Evolutionary conservation across 1,140 invertebrate species (phyloP), one percentile per base, ranked within the genome.

Genomic region (Cryptotermes secundus): DNA sequence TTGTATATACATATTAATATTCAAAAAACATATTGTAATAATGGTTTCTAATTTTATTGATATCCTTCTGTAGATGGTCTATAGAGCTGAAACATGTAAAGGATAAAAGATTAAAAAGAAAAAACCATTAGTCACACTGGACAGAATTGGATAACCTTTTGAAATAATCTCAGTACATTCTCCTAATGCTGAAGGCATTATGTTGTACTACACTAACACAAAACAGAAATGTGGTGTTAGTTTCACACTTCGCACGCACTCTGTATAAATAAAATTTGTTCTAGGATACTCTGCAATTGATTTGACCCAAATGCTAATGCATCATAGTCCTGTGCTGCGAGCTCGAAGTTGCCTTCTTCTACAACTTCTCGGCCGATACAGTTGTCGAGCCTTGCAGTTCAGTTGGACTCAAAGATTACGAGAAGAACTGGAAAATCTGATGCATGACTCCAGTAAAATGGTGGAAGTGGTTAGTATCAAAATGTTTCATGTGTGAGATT

Each of bases 331-430:
- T 79, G 87, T 92, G 4, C 83, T 96, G 10, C 91, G 92, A 85
- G 91, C 92, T 83, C 91, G 95, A 88, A 91, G 91, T 24, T 96
- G 95, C 86, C 92, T 93, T 79, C 89, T 96, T 22, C 89, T 96
- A 1, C 91, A 93, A 86, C 89, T 95, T 4, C 88, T 96, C 36
- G 93, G 92, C 26, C 92, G 92, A 83, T 94, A 93, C 86, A 93
- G 92, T 79, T 92, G 92, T 86, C 92, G 92, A 53, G 92, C 92
- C 0, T 89, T 96, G 31, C 93, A 94, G 85, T 91, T 90, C 34
- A 91, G 93, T 4, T 95, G 95, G 94, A 91, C 91, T 83, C 88
- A 88, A 19, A 88, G 90, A 79, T 86, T 94, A 7, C 90, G 89
- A 85, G 90, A 90, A 85, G 89, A 91, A 9, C 86, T 94, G 49